These are phyloP conservation scores for Theretra japonica DNA, from an alignment of 2,888 invertebrate species.

Conservation along the genomic window DNA sequence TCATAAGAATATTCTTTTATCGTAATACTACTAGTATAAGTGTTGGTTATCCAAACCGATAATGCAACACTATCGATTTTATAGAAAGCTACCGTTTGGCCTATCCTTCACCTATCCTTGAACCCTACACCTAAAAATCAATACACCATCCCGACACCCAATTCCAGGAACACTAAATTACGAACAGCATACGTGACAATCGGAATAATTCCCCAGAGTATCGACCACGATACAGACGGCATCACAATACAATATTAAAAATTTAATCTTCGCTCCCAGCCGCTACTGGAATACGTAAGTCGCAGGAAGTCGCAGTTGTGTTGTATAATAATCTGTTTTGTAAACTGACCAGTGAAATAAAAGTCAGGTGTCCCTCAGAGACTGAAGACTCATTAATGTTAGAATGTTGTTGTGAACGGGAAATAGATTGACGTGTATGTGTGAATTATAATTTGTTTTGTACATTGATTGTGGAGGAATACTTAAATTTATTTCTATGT, in stretches of 20 bases:
- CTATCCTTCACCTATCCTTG: too few relatives aligned
- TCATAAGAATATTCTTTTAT: too few relatives aligned
- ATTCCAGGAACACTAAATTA: slow-evolving; percentile 17
- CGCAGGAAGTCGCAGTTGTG: slow-evolving; percentile 57
- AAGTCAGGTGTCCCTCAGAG: background rate
- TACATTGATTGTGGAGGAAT: too few relatives aligned
- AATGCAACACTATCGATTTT: too few relatives aligned
- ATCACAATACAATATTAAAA: slow-evolving; percentile 37
- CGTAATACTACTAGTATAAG: too few relatives aligned
- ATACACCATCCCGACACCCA: background rate
- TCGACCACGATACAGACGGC: slow-evolving; percentile 12
- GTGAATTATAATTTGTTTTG: slow-evolving; percentile 2
- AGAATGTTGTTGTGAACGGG: background rate
- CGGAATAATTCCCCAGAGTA: slow-evolving; percentile 19
- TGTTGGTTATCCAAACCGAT: too few relatives aligned
- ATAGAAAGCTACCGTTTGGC: too few relatives aligned
- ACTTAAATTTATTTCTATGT: too few relatives aligned
- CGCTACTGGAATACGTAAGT: slow-evolving; percentile 61
- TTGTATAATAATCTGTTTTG: slow-evolving; percentile 21
- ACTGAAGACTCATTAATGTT: background rate
- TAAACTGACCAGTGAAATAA: background rate
- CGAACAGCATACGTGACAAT: slow-evolving; percentile 9
- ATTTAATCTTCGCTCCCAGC: slow-evolving; percentile 52
- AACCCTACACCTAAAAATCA: too few relatives aligned
- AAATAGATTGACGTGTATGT: background rate